phyloP scores from a whole-genome alignment of 2,888 invertebrate species.

The Chrysina gloriosa region DNA sequence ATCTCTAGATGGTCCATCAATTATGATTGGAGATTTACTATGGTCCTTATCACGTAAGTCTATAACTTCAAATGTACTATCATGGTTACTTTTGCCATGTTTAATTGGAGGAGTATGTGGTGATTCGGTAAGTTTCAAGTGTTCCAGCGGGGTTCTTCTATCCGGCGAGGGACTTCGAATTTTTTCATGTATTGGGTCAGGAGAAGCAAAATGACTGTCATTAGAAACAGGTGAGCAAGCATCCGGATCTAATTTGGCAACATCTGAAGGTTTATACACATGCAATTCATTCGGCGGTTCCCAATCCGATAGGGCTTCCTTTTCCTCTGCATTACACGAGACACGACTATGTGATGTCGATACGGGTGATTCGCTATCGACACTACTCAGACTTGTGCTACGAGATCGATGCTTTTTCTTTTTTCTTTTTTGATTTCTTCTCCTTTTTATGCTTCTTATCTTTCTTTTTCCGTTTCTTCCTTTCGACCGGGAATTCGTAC shows the following conservation, averaged over 20 bases:
- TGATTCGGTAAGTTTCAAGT: constrained; percentile 65
- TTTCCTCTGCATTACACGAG: constrained; percentile 52
- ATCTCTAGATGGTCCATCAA: constrained; percentile 52
- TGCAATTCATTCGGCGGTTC: constrained; percentile 51
- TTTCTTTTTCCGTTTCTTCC: constrained; percentile 74
- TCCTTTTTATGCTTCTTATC: constrained; percentile 80
- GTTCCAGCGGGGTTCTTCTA: constrained; percentile 41
- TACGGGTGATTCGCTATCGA: constrained; percentile 72
- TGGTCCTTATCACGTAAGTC: constrained; percentile 50
- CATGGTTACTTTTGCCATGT: constrained; percentile 41
- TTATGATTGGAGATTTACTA: constrained; percentile 54
- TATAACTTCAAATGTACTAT: constrained; percentile 38
- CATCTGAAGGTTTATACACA: constrained; percentile 44
- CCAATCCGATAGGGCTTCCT: constrained; percentile 60
- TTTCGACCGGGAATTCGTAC: constrained; percentile 67
- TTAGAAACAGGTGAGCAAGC: constrained; percentile 64
- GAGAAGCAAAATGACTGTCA: constrained; percentile 62
- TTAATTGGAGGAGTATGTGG: constrained; percentile 75
- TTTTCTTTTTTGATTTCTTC: constrained; percentile 77
- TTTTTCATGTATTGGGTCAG: constrained; percentile 55
- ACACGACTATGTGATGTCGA: constrained; percentile 64
- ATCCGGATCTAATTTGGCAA: constrained; percentile 58
- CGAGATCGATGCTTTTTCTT: constrained; percentile 77
- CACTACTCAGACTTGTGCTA: constrained; percentile 76
- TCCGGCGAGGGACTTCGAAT: constrained; percentile 53